Evolutionary conservation across 2,888 invertebrate species (phyloP).

Genomic region (Arge pagana): DNA sequence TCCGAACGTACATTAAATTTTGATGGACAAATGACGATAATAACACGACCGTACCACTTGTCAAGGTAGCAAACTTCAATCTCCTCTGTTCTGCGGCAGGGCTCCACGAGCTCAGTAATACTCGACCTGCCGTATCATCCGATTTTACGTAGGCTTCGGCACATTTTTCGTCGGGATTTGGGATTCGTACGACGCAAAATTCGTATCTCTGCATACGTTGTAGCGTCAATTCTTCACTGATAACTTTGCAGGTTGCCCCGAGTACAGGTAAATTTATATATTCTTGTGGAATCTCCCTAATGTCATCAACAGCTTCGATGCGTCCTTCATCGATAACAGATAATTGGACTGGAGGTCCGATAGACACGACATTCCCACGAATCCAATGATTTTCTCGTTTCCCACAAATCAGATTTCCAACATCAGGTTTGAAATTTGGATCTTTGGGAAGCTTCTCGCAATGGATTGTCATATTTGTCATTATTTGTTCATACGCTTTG

Average conservation of each 20-base stretch:
- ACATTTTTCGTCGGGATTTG: neutral
- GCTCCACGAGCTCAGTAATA: conserved; percentile 38
- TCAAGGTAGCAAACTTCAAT: conserved; percentile 34
- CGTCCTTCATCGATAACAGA: conserved; percentile 43
- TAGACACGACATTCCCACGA: conserved; percentile 42
- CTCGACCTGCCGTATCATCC: conserved; percentile 10
- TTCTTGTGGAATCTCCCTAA: conserved; percentile 34
- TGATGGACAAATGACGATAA: conserved; percentile 39
- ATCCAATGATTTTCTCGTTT: conserved; percentile 38
- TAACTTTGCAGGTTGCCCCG: conserved; percentile 35
- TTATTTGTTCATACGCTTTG: conserved; percentile 12
- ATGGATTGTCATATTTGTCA: neutral
- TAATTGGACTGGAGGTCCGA: conserved; percentile 35
- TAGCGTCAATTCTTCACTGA: conserved; percentile 12
- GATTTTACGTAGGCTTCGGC: conserved; percentile 5
- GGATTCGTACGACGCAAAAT: conserved; percentile 18
- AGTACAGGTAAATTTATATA: conserved; percentile 34
- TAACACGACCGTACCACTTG: conserved; percentile 40
- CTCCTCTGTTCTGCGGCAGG: conserved; percentile 40
- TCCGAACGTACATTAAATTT: conserved; percentile 38
- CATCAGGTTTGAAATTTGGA: conserved; percentile 32
- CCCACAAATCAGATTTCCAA: conserved; percentile 44
- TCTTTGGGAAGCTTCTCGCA: conserved; percentile 27
- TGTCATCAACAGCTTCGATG: conserved; percentile 28
- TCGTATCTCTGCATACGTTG: neutral